These are phyloP conservation scores for Xenopus tropicalis DNA, from an alignment of 2,113 vertebrate species.

Conservation along the genomic window DNA sequence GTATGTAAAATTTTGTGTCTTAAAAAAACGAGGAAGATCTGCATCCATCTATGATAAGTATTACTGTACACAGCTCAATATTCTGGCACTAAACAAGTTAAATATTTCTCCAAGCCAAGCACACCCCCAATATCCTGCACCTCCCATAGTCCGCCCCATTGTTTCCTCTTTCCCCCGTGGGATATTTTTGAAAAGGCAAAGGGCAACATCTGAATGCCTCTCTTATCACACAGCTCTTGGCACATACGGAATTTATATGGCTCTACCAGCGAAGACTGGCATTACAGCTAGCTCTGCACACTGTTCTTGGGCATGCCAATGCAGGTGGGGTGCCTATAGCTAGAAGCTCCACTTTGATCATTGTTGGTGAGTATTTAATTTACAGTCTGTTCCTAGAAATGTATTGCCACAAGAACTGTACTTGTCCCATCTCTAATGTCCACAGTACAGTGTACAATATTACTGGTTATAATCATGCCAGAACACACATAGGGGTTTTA, in stretches of 20 bases:
- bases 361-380: conserved; percentile 19
- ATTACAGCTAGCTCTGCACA: background rate
- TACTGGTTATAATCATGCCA: too few relatives aligned
- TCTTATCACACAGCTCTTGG: conserved; percentile 18
- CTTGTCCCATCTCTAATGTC: too few relatives aligned
- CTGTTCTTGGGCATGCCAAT: conserved; percentile 13
- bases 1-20: too few relatives aligned
- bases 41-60: too few relatives aligned
- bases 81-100: conserved; percentile 29
- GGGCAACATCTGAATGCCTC: conserved; percentile 24
- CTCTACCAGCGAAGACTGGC: conserved; percentile 14
- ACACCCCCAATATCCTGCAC: conserved; percentile 36
- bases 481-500: too few relatives aligned
- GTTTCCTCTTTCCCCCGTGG: conserved; percentile 33
- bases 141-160: conserved; percentile 36
- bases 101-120: background rate
- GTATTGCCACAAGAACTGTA: too few relatives aligned
- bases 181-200: conserved; percentile 24
- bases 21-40: too few relatives aligned
- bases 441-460: too few relatives aligned
- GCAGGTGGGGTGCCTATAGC: background rate
- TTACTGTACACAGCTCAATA: too few relatives aligned
- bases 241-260: conserved; percentile 24
- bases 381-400: background rate
- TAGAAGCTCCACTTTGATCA: background rate